Evolutionary conservation across 2,113 vertebrate genomes (phyloP).

Genomic region (Falco punctatus): DNA sequence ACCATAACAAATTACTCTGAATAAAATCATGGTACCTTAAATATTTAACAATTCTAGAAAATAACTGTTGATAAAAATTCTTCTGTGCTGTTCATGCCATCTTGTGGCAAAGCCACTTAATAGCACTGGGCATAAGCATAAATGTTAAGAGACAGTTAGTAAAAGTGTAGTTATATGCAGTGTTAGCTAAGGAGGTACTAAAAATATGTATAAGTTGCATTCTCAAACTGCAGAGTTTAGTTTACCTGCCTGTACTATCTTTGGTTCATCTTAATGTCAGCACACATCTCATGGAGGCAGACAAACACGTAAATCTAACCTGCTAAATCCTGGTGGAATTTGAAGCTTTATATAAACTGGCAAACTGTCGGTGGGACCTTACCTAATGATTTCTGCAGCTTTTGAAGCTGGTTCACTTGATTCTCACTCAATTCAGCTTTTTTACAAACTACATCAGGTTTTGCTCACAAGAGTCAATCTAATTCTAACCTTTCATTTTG

Average conservation of each 20-base stretch:
- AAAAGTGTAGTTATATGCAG: neutral
- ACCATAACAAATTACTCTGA: neutral
- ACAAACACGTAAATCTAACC: neutral
- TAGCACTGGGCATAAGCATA: neutral
- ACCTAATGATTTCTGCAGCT: neutral
- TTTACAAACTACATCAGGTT: neutral
- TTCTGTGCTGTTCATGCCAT: slow-evolving; percentile 32
- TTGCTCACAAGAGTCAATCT: neutral
- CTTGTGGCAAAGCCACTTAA: slow-evolving; percentile 42
- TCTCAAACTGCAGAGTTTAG: neutral
- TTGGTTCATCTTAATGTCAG: neutral
- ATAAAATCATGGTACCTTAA: neutral
- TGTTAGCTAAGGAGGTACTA: neutral
- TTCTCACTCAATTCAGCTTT: neutral
- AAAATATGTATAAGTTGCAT: neutral
- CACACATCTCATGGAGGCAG: neutral
- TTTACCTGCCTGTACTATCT: neutral
- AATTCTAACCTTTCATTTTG: neutral
- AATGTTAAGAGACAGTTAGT: neutral
- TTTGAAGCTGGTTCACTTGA: neutral
- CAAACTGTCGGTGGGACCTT: neutral
- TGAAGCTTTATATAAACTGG: neutral
- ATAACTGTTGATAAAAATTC: neutral
- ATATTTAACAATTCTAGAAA: neutral
- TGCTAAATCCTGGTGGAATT: neutral